Evolutionary conservation across 2,797 vertebrate species (phyloP), one percentile per base, ranked within the genome.

Genomic region (Leucoraja ocellata): DNA sequence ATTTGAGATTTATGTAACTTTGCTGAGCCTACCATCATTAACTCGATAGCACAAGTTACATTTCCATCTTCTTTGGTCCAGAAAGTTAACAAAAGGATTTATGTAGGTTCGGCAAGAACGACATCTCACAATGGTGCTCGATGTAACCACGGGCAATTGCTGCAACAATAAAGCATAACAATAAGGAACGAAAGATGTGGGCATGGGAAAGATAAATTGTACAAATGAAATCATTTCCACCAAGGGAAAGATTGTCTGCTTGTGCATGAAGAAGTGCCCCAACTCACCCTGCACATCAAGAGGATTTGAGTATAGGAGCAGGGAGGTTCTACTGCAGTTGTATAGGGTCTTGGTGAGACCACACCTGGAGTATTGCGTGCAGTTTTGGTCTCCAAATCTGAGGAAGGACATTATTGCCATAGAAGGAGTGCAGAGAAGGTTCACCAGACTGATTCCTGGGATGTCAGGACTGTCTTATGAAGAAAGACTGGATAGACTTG

Each of bases 131-230:
- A 99, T 99, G 94, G 98, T 98, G 95, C 98, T 99, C 93, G 98
- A 99, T 61, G 98, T 99, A 94, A 99, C 98, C 95, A 99, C 98
- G 21, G 98, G 98, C 95, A 99, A 95, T 95, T 99, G 98, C 98
- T 99, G 96, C 86, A 95, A 95, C 93, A 94, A 92, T 46, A 93
- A 88, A 63, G 36, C 58, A 28, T 18, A 71, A 68, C 10, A 93
- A 1, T 54, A 71, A 93, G 11, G 14, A 73, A 93, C 32, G 1
- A 93, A 73, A 58, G 28, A 86, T 32, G 13, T 63, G 28, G 61
- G n/a, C 84, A 88, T 11, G n/a, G 2, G 16, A 36, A 78, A 32
- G 1, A 6, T 32, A 93, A 93, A 80, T 1, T 32, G 10, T 23
- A 80, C 61, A 32, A 80, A 93, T 58, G n/a, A 79, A 74, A 61